Base-by-base conservation (phyloP, 2,888 invertebrate species). In the Diachrysia chrysitis region DNA sequence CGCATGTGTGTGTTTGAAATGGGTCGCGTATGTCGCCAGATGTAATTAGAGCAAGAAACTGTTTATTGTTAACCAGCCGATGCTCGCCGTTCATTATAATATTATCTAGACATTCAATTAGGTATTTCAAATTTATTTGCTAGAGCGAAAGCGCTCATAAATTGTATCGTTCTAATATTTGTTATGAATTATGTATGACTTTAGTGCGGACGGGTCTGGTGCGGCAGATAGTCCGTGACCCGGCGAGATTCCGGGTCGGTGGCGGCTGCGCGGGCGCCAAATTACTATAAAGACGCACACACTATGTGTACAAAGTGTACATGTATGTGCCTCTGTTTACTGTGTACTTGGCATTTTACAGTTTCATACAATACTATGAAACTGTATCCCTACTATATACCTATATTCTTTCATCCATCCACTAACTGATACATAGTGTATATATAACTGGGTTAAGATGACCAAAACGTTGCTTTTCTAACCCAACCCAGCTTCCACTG, bases 41-140 rank as follows among this genome's bases (percentile, higher is more conserved):
- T 82, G 87, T 86, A 89, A 89, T 86, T 88, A 86, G 89, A 87
- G 81, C 89, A 88, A 89, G 89, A 82, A 89, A 86, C 88, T 83
- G 83, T 86, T 85, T 82, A 84, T 84, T 82, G 82, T 81, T 73
- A 69, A 74, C 69, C 74, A 67, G 65, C 69, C 76, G 77, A 68
- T 71, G 78, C 60, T 63, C 69, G 66, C 76, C 70, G 73, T 69
- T 69, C 69, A 78, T 73, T 62, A 62, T 63, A 37, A 65, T 61
- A 56, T 57, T 69, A 69, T 61, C 65, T 65, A 51, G 61, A 25
- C 14, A 23, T 58, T 73, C 37, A 63, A 63, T 66, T 66, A 67
- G 63, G 56, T 54, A 71, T 66, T 37, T 46, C 63, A 17, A 64
- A 69, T 72, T 66, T 58, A 65, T 54, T 58, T 42, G 54, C 59